Percentiles rank a stretch among this genome's conserved stretches.
These are phyloP conservation scores for Aphaenogaster floridana DNA, from an alignment of 1,140 invertebrate genomes.

Conservation along the genomic window DNA sequence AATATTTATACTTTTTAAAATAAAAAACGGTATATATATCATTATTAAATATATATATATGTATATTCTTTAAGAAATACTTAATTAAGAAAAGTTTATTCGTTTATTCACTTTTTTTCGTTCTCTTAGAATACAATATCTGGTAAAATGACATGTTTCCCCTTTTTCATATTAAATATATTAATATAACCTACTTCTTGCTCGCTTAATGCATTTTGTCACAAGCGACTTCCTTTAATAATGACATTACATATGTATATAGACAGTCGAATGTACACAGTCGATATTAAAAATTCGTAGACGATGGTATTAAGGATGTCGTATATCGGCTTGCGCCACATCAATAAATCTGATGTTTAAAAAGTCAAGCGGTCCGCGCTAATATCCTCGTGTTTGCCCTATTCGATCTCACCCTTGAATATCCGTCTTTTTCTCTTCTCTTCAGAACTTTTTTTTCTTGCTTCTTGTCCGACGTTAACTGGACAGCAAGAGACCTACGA, in stretches of 20 bases:
- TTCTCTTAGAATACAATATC: neutral
- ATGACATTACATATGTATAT: constrained; percentile 18
- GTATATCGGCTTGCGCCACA: neutral
- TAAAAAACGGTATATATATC: neutral
- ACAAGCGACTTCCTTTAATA: neutral
- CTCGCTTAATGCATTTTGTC: constrained; percentile 8
- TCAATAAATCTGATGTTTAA: constrained; percentile 48
- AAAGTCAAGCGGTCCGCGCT: constrained; percentile 25
- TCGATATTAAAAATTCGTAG: constrained; percentile 35
- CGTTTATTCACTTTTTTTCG: neutral
- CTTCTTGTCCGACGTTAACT: constrained; percentile 51
- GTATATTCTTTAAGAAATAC: too few relatives aligned
- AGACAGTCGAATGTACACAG: constrained; percentile 31
- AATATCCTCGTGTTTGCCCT: constrained; percentile 62
- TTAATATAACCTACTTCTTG: neutral
- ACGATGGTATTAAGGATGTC: constrained; percentile 1
- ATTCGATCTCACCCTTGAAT: constrained; percentile 31
- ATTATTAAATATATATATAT: neutral
- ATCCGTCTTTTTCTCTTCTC: neutral
- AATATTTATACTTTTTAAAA: neutral
- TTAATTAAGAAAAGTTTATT: neutral
- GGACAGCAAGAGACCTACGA: neutral
- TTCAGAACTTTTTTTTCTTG: neutral
- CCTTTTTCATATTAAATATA: neutral
- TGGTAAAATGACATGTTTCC: neutral